Conservation (phyloP, 1,140 invertebrate genomes). For the Araneus ventricosus region DNA sequence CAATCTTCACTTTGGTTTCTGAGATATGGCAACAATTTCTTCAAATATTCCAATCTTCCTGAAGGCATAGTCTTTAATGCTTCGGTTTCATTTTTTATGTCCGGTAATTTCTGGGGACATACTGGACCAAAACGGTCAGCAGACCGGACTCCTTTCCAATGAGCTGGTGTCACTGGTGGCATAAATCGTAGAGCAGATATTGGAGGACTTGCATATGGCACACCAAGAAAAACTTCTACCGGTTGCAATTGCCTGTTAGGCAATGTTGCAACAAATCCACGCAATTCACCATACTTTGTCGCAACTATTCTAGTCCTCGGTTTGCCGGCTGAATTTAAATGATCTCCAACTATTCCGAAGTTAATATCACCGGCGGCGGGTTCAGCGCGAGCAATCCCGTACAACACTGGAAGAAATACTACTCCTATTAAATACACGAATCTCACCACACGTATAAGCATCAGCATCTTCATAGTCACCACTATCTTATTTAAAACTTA, state of each 20-base stretch:
- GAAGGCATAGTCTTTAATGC: slow-evolving; percentile 83
- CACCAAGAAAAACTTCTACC: slow-evolving; percentile 82
- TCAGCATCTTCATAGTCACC: background rate
- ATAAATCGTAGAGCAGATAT: slow-evolving; percentile 86
- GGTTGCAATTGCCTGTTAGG: slow-evolving; percentile 79
- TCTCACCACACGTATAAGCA: background rate
- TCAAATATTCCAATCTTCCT: slow-evolving; percentile 90
- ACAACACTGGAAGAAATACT: background rate
- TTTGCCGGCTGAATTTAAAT: background rate
- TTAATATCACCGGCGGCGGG: background rate
- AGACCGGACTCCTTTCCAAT: slow-evolving; percentile 93
- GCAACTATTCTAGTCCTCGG: slow-evolving; percentile 85
- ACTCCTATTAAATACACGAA: slow-evolving; percentile 24
- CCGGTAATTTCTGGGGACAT: slow-evolving; percentile 86
- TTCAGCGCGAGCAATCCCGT: background rate
- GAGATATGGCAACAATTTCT: slow-evolving; percentile 86
- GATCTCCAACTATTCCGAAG: background rate
- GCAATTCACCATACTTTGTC: slow-evolving; percentile 93
- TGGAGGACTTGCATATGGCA: slow-evolving; percentile 92
- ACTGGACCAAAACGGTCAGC: slow-evolving; percentile 89
- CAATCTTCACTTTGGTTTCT: slow-evolving; percentile 94
- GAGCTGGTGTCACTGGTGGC: slow-evolving; percentile 84
- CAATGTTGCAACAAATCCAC: slow-evolving; percentile 86
- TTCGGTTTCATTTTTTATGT: slow-evolving; percentile 85
- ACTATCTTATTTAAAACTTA: background rate